These are phyloP conservation scores for Stratiomys singularior DNA, from an alignment of 2,888 invertebrate genomes.

Conservation along the genomic window DNA sequence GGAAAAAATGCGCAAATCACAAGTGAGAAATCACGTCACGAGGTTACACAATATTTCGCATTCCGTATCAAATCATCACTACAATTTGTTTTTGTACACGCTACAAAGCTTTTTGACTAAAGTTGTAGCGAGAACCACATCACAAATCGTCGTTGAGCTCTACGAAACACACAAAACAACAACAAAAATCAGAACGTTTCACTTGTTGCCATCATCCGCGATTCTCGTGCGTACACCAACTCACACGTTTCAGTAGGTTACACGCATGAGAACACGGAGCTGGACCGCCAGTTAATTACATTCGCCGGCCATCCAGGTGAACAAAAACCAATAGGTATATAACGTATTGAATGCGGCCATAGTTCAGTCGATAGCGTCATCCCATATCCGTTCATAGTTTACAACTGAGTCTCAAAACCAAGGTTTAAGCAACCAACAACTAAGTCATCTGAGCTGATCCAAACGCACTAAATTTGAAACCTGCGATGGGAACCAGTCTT, in stretches of 20 bases:
- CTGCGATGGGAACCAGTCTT: background rate
- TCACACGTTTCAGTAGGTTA: background rate
- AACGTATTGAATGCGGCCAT: background rate
- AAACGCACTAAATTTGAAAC: background rate
- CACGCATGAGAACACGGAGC: constrained; percentile 8
- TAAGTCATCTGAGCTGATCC: background rate
- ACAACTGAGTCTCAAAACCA: constrained; percentile 39
- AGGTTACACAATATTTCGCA: background rate
- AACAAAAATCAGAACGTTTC: background rate
- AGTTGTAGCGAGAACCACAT: background rate
- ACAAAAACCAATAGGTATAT: constrained; percentile 28
- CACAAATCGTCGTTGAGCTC: background rate
- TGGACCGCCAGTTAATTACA: constrained; percentile 17
- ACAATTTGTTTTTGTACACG: background rate
- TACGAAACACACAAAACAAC: too few species aligned
- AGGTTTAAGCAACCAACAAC: background rate
- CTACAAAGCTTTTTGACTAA: background rate
- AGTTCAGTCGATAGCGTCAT: constrained; percentile 29
- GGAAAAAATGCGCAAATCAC: background rate
- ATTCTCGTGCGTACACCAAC: background rate
- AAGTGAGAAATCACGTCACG: constrained; percentile 18
- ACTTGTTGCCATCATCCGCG: background rate
- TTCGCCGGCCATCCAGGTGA: background rate
- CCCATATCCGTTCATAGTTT: constrained; percentile 39
- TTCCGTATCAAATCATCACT: background rate